Conservation (phyloP, 1,140 invertebrate species). For the Adelges cooleyi region DNA sequence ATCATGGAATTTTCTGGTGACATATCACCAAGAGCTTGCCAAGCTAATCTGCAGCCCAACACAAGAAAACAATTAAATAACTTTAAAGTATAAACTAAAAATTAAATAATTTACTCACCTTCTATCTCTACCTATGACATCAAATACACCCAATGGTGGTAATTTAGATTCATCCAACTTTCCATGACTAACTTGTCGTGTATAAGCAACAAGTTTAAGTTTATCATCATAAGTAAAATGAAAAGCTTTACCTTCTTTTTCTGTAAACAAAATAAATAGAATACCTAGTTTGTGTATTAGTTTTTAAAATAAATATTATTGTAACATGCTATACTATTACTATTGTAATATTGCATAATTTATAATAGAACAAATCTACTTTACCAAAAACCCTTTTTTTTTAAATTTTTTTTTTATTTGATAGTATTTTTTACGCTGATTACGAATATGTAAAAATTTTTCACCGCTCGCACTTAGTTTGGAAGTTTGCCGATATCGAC, state of each 20-base stretch:
- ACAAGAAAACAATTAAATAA: background rate
- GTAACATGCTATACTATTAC: too few relatives aligned
- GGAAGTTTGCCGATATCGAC: too few relatives aligned
- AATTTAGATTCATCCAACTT: conserved; percentile 62
- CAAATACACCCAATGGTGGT: conserved; percentile 79
- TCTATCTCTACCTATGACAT: conserved; percentile 88
- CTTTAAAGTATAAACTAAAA: background rate
- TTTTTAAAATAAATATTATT: too few relatives aligned
- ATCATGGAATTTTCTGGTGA: conserved; percentile 75
- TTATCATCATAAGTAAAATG: conserved; percentile 90
- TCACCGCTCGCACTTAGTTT: too few relatives aligned
- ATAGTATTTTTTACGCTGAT: too few relatives aligned
- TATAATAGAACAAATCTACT: too few relatives aligned
- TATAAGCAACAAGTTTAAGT: conserved; percentile 78
- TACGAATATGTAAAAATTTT: too few relatives aligned
- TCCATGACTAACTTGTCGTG: conserved; percentile 80
- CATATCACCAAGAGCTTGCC: conserved; percentile 82
- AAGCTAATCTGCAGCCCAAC: conserved; percentile 59
- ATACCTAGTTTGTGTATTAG: too few relatives aligned
- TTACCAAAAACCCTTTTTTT: too few relatives aligned
- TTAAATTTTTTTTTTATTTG: too few relatives aligned
- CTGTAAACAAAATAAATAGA: conserved; percentile 51
- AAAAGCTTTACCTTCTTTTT: conserved; percentile 91
- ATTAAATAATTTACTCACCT: conserved; percentile 43
- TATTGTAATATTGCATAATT: too few relatives aligned